Base-by-base conservation (phyloP, 2,797 vertebrate species). In the Pipistrellus pygmaeus region DNA sequence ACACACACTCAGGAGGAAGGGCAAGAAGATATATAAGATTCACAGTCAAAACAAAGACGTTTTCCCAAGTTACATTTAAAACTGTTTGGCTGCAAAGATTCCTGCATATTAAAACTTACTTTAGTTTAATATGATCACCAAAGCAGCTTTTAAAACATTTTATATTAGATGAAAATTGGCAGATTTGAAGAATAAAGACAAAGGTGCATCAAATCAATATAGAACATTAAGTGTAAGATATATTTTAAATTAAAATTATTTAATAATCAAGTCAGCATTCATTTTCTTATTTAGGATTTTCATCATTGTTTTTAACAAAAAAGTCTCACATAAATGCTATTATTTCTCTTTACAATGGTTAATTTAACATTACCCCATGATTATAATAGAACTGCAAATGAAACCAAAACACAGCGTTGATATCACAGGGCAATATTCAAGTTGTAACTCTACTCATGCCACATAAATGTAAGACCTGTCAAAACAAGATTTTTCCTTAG, bases 21-120 rank as follows among this genome's bases (percentile, higher is more conserved):
- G 8, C 5, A 10, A 27, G 55, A 0, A 27, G 10, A 53, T 32
- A 51, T 2, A 80, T 84, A 92, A 62, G 38, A 90, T 60, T 83
- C 69, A 92, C 48, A 92, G 55, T 88, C 44, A 88, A 95, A 93
- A 55, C 51, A 88, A 96, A 85, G 44, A 53, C 41, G 60, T 41
- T 51, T 76, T 6, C 32, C n/a, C 78, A 38, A 46, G 3, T 88
- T 53, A 4, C 14, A 27, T 88, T 88, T 76, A 62, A 85, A 73
- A 60, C 60, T 60, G 41, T 73, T 88, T 83, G 38, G 48, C 53
- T 69, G 41, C 30, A 62, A 51, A 86, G 6, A 9, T 91, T 89
- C 68, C 20, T 57, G n/a, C 14, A 32, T 69, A 68, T 75, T 55
- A 86, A 80, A 44, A 64, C 21, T 51, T 46, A 41, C 21, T 81